These are phyloP conservation scores for Carassius gibelio DNA, from an alignment of 2,113 vertebrate species.

Conservation along the genomic window DNA sequence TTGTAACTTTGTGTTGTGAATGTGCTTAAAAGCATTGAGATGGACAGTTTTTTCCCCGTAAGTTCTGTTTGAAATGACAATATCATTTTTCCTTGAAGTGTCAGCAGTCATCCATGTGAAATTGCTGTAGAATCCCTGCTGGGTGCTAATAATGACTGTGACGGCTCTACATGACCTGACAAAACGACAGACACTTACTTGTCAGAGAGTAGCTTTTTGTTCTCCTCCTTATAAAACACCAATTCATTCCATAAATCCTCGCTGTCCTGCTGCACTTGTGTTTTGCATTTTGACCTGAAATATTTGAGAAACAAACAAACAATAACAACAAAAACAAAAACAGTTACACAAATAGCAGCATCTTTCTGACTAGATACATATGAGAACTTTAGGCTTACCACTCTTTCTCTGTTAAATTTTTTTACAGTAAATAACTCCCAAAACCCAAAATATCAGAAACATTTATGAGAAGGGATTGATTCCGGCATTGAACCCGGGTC, in stretches of 20 bases:
- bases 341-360: not conserved
- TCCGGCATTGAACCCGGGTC: too few species aligned
- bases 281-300: constrained; percentile 71
- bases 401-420: not conserved
- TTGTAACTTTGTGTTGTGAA: not conserved
- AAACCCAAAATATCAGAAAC: not conserved
- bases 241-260: constrained; percentile 87
- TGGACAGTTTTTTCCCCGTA: not conserved
- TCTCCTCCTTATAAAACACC: constrained; percentile 82
- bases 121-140: constrained; percentile 62
- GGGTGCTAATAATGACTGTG: constrained; percentile 66
- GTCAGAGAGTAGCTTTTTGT: constrained; percentile 81
- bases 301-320: not conserved
- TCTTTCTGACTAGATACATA: not conserved
- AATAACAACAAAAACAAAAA: not conserved
- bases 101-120: not conserved
- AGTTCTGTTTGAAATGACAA: not conserved
- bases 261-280: constrained; percentile 82
- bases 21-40: not conserved
- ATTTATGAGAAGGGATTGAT: not conserved
- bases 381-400: not conserved
- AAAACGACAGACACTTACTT: constrained; percentile 79
- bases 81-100: not conserved
- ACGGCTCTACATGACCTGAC: constrained; percentile 8
- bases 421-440: too few species aligned